Evolutionary conservation across 1,140 invertebrate genomes (phyloP), one percentile per base, ranked within the genome.

Genomic region (Drosophila novamexicana): DNA sequence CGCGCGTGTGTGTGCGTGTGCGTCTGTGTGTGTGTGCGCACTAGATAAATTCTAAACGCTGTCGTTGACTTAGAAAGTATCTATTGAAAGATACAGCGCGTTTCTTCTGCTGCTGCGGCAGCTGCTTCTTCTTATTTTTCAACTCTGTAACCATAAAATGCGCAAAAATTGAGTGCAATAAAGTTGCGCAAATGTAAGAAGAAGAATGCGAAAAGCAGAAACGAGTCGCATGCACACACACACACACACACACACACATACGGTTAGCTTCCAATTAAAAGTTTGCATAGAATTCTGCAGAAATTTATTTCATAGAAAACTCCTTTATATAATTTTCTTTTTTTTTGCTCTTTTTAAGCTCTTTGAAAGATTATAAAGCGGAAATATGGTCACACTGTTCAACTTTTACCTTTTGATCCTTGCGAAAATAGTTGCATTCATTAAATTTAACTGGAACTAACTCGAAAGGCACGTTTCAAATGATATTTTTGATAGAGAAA

Each of bases 21-120:
- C 39, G 29, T 54, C 37, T 50, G 36, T 50, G 37, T 52, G 29
- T 67, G 67, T 65, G 62, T 29, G 66, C 74, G 81, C 63, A 86
- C 67, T 85, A 81, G 82, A 85, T 85, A 85, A 86, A 81, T 85
- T 86, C 67, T 78, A 81, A 86, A 81, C 59, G 81, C 79, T 82
- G 79, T 79, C 78, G 79, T 85, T 85, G 82, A 85, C 81, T 85
- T 85, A 75, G 82, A 85, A 85, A 86, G 82, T 85, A 85, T 88
- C 56, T 75, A 70, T 74, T 56, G 53, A 70, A 62, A 75, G 66
- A 80, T 65, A 37, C 49, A 40, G 44, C 49, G 44, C 22, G 54
- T 14, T 58, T 40, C 22, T 32, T 49, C 16, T 22, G 2, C 22
- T 22, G 22, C 22, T 22, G 22, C 22, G 2, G 22, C 22, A 3